Percentiles rank a stretch among this genome's conserved stretches.
Evolutionary conservation across 2,797 vertebrate genomes (phyloP).

Genomic region (Melanotaenia parkinsoni): DNA sequence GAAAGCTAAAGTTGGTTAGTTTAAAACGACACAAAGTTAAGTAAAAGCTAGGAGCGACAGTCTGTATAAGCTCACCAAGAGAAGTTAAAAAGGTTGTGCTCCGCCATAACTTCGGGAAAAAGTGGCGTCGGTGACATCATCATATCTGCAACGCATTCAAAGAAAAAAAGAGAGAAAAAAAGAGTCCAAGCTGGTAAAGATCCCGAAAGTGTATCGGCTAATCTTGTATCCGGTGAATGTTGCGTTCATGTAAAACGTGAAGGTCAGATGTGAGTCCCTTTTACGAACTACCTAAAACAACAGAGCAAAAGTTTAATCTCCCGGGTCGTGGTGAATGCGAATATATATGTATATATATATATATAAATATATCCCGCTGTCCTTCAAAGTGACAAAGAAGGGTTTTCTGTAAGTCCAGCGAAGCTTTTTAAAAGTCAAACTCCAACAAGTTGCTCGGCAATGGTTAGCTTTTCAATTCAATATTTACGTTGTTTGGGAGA

Average conservation of each 20-base stretch:
- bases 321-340: constrained; percentile 27
- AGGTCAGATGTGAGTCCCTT: constrained; percentile 42
- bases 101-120: constrained; percentile 87
- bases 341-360: background rate
- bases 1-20: constrained; percentile 2
- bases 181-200: constrained; percentile 35
- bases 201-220: constrained; percentile 11
- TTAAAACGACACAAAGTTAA: background rate
- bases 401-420: constrained; percentile 24
- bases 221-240: constrained; percentile 11
- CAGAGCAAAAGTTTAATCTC: constrained; percentile 44
- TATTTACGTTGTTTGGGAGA: constrained; percentile 59
- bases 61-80: constrained; percentile 76
- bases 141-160: constrained; percentile 80
- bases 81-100: constrained; percentile 83
- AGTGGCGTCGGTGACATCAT: constrained; percentile 86
- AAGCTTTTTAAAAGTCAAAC: constrained; percentile 57
- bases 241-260: constrained; percentile 14
- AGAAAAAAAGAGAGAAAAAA: constrained; percentile 54
- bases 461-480: constrained; percentile 35
- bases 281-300: constrained; percentile 20
- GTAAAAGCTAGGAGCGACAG: constrained; percentile 21
- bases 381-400: constrained; percentile 67
- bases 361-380: constrained; percentile 56
- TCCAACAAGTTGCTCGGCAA: constrained; percentile 1